Conservation (phyloP, 2,797 vertebrate species). For the Erithacus rubecula region DNA sequence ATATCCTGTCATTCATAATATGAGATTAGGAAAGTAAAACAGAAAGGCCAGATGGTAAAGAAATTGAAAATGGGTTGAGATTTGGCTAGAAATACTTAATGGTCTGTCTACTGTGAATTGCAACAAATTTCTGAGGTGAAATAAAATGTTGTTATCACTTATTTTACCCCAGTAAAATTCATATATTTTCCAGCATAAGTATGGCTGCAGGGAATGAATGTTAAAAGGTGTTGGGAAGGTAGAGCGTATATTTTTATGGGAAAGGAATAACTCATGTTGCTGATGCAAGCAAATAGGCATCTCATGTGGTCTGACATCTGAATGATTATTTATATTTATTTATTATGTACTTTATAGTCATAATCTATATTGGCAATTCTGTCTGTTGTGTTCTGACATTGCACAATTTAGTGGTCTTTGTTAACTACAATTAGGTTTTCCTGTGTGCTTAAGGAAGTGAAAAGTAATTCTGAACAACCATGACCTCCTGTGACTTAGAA, state of each 20-base stretch:
- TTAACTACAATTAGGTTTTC: not conserved
- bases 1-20: not conserved
- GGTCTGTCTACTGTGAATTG: not conserved
- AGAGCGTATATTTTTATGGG: not conserved
- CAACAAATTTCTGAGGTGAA: not conserved
- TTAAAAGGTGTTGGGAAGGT: not conserved
- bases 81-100: not conserved
- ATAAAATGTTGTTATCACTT: not conserved
- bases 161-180: not conserved
- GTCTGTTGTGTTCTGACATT: not conserved
- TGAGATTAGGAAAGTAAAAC: not conserved
- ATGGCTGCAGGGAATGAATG: not conserved
- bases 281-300: not conserved
- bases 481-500: not conserved
- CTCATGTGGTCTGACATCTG: not conserved
- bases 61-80: not conserved
- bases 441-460: not conserved
- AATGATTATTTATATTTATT: not conserved
- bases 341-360: not conserved
- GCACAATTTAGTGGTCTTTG: not conserved
- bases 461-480: not conserved
- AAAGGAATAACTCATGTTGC: not conserved
- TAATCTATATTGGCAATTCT: not conserved
- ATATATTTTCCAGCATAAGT: not conserved
- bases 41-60: not conserved